Evolutionary conservation across 2,888 invertebrate genomes (phyloP).

Genomic region (Hydroisotoma schaefferi): DNA sequence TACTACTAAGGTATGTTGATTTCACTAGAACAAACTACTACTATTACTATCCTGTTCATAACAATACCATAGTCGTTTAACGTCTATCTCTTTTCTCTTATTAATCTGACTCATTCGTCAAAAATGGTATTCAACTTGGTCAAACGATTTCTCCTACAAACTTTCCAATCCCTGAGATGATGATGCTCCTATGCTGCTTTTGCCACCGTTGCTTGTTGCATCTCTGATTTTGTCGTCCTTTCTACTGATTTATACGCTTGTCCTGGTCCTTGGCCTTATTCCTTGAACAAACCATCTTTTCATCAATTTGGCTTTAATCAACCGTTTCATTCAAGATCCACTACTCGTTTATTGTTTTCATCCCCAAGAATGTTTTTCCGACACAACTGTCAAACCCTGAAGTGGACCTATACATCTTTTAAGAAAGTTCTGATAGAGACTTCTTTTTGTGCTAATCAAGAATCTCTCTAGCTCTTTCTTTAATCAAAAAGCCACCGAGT

Average conservation of each 20-base stretch:
- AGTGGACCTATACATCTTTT: too few relatives aligned
- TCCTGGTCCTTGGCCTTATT: constrained; percentile 12
- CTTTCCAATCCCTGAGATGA: constrained; percentile 43
- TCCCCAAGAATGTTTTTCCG: too few relatives aligned
- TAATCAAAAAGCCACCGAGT: too few relatives aligned
- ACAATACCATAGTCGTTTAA: constrained; percentile 3
- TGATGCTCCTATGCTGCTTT: neutral
- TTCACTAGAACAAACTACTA: neutral
- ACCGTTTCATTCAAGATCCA: too few relatives aligned
- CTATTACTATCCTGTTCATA: constrained; percentile 4
- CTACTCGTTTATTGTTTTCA: too few relatives aligned
- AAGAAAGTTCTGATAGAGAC: too few relatives aligned
- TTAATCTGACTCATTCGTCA: too few relatives aligned
- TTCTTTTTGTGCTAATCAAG: neutral
- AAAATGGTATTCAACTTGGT: too few relatives aligned
- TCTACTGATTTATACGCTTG: too few relatives aligned
- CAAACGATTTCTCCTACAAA: constrained; percentile 43
- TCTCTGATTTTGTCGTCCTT: neutral
- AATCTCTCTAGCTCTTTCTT: constrained; percentile 3
- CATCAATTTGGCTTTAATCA: too few relatives aligned
- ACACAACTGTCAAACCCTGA: too few relatives aligned
- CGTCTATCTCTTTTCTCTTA: neutral
- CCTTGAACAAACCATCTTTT: too few relatives aligned
- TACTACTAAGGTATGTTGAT: neutral
- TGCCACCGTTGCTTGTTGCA: neutral